These are phyloP conservation scores for Azemiops feae DNA, from an alignment of 2,113 vertebrate species.

Conservation along the genomic window DNA sequence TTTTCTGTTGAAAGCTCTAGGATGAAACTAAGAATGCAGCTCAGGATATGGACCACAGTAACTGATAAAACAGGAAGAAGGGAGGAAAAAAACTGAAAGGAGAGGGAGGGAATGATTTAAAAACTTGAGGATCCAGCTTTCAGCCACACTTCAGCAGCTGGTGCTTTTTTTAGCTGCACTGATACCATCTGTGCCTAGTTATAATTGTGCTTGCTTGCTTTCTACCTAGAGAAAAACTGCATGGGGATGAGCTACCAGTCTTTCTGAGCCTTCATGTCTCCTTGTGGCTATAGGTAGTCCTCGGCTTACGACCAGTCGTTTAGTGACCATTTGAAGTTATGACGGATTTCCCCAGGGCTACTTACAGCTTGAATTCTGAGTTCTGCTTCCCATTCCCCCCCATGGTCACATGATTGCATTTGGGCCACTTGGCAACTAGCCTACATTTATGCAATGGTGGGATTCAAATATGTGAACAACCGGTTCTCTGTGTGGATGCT, in stretches of 20 bases:
- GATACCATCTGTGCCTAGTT: slow-evolving; percentile 23
- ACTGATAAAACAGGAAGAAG: not conserved
- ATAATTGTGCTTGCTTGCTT: slow-evolving; percentile 14
- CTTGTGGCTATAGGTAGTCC: not conserved
- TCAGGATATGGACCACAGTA: not conserved
- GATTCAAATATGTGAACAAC: no score
- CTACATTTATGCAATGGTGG: not conserved
- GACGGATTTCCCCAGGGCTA: not conserved
- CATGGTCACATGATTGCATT: not conserved
- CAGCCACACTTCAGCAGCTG: not conserved
- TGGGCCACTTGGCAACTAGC: not conserved
- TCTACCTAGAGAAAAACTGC: not conserved
- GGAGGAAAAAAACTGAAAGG: no score
- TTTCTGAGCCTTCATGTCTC: not conserved
- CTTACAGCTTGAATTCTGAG: not conserved
- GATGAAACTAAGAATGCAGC: not conserved
- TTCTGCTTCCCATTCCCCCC: no score
- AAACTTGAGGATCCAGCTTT: slow-evolving; percentile 7
- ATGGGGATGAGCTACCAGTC: not conserved
- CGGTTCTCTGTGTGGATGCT: no score
- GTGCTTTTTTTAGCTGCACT: slow-evolving; percentile 23
- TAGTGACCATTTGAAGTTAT: not conserved
- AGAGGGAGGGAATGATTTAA: not conserved
- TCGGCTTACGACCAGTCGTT: not conserved
- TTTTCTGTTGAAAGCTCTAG: not conserved